Evolutionary conservation across 2,888 invertebrate genomes (phyloP), one percentile per base, ranked within the genome.

Genomic region (Xylophagus ater): DNA sequence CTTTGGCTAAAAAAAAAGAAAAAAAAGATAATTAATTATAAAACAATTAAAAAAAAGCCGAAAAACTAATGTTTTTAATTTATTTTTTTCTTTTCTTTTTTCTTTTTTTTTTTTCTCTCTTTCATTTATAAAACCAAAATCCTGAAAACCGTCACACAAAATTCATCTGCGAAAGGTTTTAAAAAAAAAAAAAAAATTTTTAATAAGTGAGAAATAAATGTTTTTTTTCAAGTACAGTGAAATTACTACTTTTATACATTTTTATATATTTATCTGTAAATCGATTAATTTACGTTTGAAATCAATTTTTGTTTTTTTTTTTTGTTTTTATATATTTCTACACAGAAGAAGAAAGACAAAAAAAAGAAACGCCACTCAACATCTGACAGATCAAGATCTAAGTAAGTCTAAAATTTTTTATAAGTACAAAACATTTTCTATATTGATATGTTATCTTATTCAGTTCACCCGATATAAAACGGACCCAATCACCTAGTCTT

Each of bases 341-440:
- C 62, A 62, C 67, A 76, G 72, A 75, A 72, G 63, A 74, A 72
- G 59, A 66, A 69, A 47, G 55, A 57, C 38, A 73, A 73, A 62
- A 73, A 72, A 65, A 72, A 70, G 55, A 68, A 67, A 47, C 53
- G 57, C 35, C 67, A 67, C 45, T 68, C 69, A 40, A 64, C 68
- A 28, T 67, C 70, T 34, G 71, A 70, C 40, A 71, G 70, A 53
- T 71, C 72, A 17, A 64, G 69, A 50, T 70, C 71, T 46, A 72
- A 71, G 75, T 75, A 56, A 55, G 54, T 50, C 40, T n/a, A n/a
- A n/a, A n/a, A n/a, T n/a, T n/a, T n/a, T n/a, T n/a, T n/a, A n/a
- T n/a, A n/a, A n/a, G n/a, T 23, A 24, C 25, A 26, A 24, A 8
- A 20, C 13, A 12, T 26, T 12, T n/a, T n/a, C 3, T 12, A 12